These are phyloP conservation scores for Iguana delicatissima DNA, from an alignment of 2,797 vertebrate genomes.

Conservation along the genomic window DNA sequence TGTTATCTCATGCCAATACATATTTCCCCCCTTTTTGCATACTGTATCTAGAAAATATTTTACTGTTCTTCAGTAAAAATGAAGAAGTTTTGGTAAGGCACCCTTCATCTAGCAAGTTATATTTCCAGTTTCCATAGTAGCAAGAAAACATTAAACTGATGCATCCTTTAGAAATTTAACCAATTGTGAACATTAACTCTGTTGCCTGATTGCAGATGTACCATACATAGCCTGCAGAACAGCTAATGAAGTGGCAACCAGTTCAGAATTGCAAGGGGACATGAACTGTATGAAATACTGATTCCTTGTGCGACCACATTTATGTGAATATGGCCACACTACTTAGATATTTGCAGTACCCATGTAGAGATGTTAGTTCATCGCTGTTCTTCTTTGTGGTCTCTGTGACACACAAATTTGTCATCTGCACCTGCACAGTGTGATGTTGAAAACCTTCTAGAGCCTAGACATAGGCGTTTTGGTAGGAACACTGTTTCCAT, in stretches of 20 bases:
- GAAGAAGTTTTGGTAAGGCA: slow-evolving; percentile 42
- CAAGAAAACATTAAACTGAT: slow-evolving; percentile 24
- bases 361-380: background rate
- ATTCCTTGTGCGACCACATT: too few relatives aligned
- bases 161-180: slow-evolving; percentile 48
- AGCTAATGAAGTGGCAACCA: background rate
- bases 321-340: background rate
- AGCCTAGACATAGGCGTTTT: too few relatives aligned
- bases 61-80: slow-evolving; percentile 56
- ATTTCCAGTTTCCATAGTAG: slow-evolving; percentile 58
- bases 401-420: too few relatives aligned
- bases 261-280: background rate
- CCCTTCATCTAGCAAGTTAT: slow-evolving; percentile 61
- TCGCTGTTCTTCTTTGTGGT: background rate
- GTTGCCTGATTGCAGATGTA: background rate
- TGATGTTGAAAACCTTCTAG: too few relatives aligned
- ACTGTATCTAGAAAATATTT: slow-evolving; percentile 3
- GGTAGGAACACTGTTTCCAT: too few relatives aligned
- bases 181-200: slow-evolving; percentile 11
- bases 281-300: too few relatives aligned
- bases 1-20: background rate
- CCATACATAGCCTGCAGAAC: too few relatives aligned
- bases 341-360: background rate
- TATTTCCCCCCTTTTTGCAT: slow-evolving; percentile 29
- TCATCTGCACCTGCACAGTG: too few relatives aligned